Conservation (phyloP, 2,888 invertebrate species). For the Eledone cirrhosa region DNA sequence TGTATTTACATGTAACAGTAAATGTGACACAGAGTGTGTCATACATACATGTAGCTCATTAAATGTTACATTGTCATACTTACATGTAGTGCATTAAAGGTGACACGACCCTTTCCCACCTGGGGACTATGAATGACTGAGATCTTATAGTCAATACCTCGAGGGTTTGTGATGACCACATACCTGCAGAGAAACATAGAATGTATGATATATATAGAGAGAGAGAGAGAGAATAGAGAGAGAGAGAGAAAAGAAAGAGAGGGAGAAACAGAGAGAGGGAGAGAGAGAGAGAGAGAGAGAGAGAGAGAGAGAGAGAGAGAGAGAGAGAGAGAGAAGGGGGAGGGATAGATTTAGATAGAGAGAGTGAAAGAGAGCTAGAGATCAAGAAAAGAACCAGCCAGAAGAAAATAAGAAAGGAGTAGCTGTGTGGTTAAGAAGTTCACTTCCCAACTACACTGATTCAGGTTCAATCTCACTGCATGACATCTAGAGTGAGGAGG, state of each 20-base stretch:
- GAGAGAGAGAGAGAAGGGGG: background rate
- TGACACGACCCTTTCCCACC: background rate
- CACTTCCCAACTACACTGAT: too few relatives aligned
- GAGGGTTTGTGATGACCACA: constrained; percentile 17
- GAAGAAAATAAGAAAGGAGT: too few relatives aligned
- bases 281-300: background rate
- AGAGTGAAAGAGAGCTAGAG: background rate
- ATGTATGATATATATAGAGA: background rate
- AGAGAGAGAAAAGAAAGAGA: background rate
- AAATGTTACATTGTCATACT: background rate
- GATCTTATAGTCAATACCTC: constrained; percentile 11
- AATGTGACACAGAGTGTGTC: too few relatives aligned
- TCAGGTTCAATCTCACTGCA: too few relatives aligned
- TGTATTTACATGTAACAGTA: too few relatives aligned
- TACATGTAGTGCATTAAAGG: constrained; percentile 19
- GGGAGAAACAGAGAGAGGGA: background rate
- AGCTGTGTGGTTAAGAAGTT: too few relatives aligned
- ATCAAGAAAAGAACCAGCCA: background rate
- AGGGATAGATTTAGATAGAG: background rate
- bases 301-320: background rate
- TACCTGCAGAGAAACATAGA: background rate
- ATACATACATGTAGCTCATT: too few relatives aligned
- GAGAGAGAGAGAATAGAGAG: background rate
- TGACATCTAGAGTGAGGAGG: too few relatives aligned
- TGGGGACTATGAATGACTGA: background rate